Evolutionary conservation across 2,888 invertebrate genomes (phyloP).

Genomic region (Xestia xanthographa): DNA sequence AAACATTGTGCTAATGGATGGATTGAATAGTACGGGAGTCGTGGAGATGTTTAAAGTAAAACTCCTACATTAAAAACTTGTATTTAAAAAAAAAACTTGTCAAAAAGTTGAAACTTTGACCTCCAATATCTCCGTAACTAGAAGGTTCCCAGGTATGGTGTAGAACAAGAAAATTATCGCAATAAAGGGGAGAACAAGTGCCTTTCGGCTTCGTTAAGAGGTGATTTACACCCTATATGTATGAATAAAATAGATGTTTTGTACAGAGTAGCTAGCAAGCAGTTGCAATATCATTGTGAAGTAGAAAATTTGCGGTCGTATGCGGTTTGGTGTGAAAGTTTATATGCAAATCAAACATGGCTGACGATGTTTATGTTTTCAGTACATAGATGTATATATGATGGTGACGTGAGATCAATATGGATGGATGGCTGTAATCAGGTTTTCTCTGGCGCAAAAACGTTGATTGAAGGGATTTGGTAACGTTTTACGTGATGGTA

Average conservation of each 20-base stretch:
- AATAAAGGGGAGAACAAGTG: too few species aligned
- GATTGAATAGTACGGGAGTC: too few species aligned
- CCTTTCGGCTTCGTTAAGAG: too few species aligned
- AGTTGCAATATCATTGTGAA: conserved; percentile 62
- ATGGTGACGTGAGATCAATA: conserved; percentile 26
- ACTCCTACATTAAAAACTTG: too few species aligned
- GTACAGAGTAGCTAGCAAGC: conserved; percentile 34
- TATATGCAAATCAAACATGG: conserved; percentile 53
- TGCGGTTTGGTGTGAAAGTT: conserved; percentile 77
- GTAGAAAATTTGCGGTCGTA: conserved; percentile 70
- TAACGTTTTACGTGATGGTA: conserved; percentile 41
- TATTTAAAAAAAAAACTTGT: too few species aligned
- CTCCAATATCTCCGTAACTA: too few species aligned
- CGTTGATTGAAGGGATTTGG: conserved; percentile 35
- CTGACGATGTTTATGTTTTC: conserved; percentile 10
- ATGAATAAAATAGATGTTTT: conserved; percentile 45
- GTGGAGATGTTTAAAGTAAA: too few species aligned
- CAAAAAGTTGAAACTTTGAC: too few species aligned
- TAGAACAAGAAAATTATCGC: too few species aligned
- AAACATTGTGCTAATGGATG: too few species aligned
- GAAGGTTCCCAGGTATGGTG: too few species aligned
- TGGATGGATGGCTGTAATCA: conserved; percentile 35
- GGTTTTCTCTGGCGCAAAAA: conserved; percentile 37
- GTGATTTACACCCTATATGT: too few species aligned
- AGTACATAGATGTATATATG: conserved; percentile 7